Base-by-base conservation (phyloP, 2,113 vertebrate species). In the Andinoacara biseriatus region DNA sequence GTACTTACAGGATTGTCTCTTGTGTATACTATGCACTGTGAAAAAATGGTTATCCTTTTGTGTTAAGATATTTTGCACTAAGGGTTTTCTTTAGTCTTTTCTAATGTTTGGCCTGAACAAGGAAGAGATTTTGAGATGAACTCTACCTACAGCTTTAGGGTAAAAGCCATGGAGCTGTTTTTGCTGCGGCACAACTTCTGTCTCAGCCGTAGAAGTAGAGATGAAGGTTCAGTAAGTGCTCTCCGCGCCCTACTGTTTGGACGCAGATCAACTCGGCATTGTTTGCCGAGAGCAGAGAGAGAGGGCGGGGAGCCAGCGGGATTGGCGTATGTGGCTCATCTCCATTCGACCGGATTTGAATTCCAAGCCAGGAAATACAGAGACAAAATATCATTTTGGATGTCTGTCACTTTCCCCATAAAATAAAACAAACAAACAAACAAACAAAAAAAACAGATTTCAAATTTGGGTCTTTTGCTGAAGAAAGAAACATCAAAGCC, bases 331-430 rank as follows among this genome's bases (percentile, higher is more conserved):
- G 52, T 29, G 82, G 69, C 76, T 90, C 17, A 8, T 61, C 61
- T 81, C 85, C 58, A 80, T 84, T 87, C 0, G 2, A 65, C 56
- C 4, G 10, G 54, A 85, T 87, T 78, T 77, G 4, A 74, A 69
- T 82, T 84, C 58, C 24, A 80, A 4, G 81, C 82, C 62, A 88
- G 52, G 56, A 84, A 90, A 88, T 58, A 46, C 17, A 58, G 40
- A 63, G 46, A 80, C 58, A 86, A 84, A 87, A 85, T 85, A 86
- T 72, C 11, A 35, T 74, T 83, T 60, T 86, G 78, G 58, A 76
- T 75, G 31, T 87, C 58, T 78, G 40, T 82, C 57, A 75, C 72
- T 15, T 61, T 56, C 35, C 52, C 31, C 2, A 13, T 10, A 38
- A 38, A 38, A 38, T 8, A 38, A 38, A 38, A 38, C 35, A 38